A percentile compares a stretch with the other conserved stretches of the same genome.
These are phyloP conservation scores for Stratiolaelaps scimitus DNA, from an alignment of 1,140 invertebrate genomes.

Conservation along the genomic window DNA sequence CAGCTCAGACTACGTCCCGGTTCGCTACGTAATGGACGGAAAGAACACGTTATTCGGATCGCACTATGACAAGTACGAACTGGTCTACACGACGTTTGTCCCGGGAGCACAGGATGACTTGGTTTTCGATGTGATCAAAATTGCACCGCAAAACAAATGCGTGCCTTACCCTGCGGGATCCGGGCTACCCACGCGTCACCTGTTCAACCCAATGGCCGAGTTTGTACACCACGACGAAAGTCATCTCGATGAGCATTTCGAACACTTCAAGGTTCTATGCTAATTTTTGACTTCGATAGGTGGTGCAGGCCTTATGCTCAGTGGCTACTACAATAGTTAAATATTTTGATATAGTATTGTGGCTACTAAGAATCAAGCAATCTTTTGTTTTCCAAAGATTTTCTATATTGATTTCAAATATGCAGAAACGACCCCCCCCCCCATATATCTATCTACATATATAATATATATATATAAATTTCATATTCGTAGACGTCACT, in stretches of 20 bases:
- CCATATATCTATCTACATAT: too few species aligned
- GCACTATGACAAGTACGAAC: conserved; percentile 88
- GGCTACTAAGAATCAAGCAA: too few species aligned
- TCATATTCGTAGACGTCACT: too few species aligned
- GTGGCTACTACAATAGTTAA: too few species aligned
- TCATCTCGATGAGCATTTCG: conserved; percentile 64
- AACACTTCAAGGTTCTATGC: conserved; percentile 57
- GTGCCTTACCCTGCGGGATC: conserved; percentile 52
- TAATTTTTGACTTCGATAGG: too few species aligned
- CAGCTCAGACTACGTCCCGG: conserved; percentile 44
- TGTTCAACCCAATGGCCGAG: conserved; percentile 74
- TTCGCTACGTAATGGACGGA: conserved; percentile 81
- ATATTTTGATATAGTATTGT: too few species aligned
- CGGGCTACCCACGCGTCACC: conserved; percentile 53
- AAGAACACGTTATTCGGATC: conserved; percentile 80
- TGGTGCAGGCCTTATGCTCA: too few species aligned
- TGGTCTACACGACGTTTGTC: conserved; percentile 63
- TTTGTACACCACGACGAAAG: conserved; percentile 58
- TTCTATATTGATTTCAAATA: too few species aligned
- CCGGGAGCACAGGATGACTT: conserved; percentile 51
- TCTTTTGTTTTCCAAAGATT: too few species aligned
- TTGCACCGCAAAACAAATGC: not conserved
- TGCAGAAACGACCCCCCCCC: too few species aligned
- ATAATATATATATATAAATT: too few species aligned
- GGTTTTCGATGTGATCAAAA: conserved; percentile 52